Conservation (phyloP, 2,888 invertebrate species). For the Spatulosminthurus flaviceps region DNA sequence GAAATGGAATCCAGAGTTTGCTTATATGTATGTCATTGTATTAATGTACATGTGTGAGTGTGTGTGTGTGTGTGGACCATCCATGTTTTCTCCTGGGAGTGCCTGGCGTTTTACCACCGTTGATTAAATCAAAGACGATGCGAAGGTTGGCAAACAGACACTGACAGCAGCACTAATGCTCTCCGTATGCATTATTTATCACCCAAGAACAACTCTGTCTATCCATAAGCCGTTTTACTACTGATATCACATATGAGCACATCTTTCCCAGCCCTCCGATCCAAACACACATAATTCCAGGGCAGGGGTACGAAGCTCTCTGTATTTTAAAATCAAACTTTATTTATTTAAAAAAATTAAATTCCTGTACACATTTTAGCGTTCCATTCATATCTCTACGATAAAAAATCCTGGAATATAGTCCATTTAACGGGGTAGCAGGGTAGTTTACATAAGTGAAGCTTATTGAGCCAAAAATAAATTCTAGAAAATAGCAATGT, state of each 20-base stretch:
- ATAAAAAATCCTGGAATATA: too few relatives aligned
- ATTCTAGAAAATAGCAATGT: too few relatives aligned
- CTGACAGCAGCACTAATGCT: conserved; percentile 50
- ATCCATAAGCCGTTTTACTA: conserved; percentile 14
- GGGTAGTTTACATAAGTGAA: too few relatives aligned
- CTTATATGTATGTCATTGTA: not conserved
- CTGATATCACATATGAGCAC: conserved; percentile 1
- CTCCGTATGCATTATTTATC: conserved; percentile 47
- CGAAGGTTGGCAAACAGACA: conserved; percentile 49
- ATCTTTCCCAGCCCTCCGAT: not conserved
- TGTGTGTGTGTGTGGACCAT: conserved; percentile 34
- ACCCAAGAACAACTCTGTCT: conserved; percentile 6
- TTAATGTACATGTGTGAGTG: conserved; percentile 20
- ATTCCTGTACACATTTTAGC: too few relatives aligned
- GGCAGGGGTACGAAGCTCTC: not conserved
- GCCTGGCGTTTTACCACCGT: conserved; percentile 47
- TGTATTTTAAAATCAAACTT: too few relatives aligned
- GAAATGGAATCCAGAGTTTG: conserved; percentile 38
- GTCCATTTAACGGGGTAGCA: too few relatives aligned
- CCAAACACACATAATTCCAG: not conserved
- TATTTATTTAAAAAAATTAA: too few relatives aligned
- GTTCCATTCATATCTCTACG: too few relatives aligned
- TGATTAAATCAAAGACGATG: conserved; percentile 52
- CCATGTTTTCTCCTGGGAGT: conserved; percentile 43
- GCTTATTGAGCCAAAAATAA: too few relatives aligned